phyloP scores from a whole-genome alignment of 92 coral and sea anemone genomes.

The Palythoa heliodiscus region DNA sequence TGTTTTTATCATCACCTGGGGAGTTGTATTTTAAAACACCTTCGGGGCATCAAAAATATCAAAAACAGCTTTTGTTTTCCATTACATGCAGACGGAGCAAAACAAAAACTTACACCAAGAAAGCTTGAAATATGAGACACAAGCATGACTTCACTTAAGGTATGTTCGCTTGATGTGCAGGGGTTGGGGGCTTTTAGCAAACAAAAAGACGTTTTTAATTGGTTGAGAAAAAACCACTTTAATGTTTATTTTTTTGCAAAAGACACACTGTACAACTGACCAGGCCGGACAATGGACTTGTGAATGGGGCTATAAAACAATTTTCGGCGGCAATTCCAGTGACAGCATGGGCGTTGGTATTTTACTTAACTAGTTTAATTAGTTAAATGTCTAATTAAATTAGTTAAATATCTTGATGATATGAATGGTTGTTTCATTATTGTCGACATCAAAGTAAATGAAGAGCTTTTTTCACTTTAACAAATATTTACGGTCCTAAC shows the following conservation, averaged over 20 bases:
- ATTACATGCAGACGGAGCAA: background rate
- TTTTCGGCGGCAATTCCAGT: too few relatives aligned
- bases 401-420: background rate
- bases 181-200: background rate
- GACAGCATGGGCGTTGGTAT: background rate
- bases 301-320: too few relatives aligned
- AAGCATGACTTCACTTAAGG: too few relatives aligned
- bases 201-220: too few relatives aligned
- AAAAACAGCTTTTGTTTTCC: slow-evolving; percentile 17
- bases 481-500: background rate
- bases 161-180: background rate
- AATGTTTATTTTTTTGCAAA: slow-evolving; percentile 8
- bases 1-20: background rate
- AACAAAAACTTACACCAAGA: slow-evolving; percentile 6
- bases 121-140: background rate
- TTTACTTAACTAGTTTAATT: background rate
- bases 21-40: background rate
- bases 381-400: background rate
- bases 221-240: background rate
- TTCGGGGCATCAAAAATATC: background rate
- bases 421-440: background rate
- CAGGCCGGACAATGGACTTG: background rate
- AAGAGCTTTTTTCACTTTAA: background rate
- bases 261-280: too few relatives aligned
- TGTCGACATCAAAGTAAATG: too few relatives aligned